These are phyloP conservation scores for Bemisia tabaci DNA, from an alignment of 1,140 invertebrate genomes.

Conservation along the genomic window DNA sequence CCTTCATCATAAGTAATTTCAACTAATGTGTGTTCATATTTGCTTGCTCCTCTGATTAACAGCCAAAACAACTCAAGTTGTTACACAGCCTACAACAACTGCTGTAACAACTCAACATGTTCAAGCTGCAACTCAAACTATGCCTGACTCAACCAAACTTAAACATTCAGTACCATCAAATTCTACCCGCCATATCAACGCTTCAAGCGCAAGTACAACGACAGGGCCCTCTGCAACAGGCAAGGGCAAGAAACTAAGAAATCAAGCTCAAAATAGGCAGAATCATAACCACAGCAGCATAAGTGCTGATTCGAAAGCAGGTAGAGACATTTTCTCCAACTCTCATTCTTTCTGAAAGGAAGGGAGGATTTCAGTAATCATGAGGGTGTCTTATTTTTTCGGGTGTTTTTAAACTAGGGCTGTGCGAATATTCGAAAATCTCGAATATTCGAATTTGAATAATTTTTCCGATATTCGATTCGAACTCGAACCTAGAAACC, in stretches of 20 bases:
- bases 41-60: slow-evolving; percentile 16
- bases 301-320: neutral
- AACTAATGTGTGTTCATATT: too few species aligned
- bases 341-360: too few species aligned
- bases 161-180: slow-evolving; percentile 33
- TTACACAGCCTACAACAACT: slow-evolving; percentile 33
- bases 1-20: too few species aligned
- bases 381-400: too few species aligned
- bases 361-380: too few species aligned
- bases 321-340: too few species aligned
- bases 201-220: slow-evolving; percentile 12
- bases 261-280: neutral
- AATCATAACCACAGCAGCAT: neutral
- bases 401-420: too few species aligned
- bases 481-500: too few species aligned
- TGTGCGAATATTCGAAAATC: too few species aligned
- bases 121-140: neutral
- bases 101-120: slow-evolving; percentile 21
- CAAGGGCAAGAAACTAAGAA: slow-evolving; percentile 14
- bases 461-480: too few species aligned
- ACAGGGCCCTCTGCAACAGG: neutral
- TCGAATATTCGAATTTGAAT: too few species aligned
- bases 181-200: slow-evolving; percentile 33
- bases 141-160: neutral
- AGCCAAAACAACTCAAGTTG: slow-evolving; percentile 29